Evolutionary conservation across 92 coral and sea anemone genomes (phyloP).

Genomic region (Scolanthus callimorphus): DNA sequence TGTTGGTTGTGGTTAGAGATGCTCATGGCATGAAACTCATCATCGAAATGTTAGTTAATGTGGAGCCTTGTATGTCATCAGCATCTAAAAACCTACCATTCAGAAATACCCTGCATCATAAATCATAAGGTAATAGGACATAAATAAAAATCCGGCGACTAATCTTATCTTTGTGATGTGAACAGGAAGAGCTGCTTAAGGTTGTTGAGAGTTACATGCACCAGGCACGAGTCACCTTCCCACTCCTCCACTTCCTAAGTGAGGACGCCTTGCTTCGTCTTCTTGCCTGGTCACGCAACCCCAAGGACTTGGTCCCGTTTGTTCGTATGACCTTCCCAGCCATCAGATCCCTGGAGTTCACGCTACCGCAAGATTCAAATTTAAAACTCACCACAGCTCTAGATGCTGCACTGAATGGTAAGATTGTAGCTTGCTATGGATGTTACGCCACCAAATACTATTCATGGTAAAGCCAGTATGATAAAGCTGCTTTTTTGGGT

Average conservation of each 20-base stretch:
- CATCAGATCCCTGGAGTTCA: conserved; percentile 69
- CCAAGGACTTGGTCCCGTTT: conserved; percentile 79
- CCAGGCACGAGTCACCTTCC: conserved; percentile 68
- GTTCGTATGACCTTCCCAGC: conserved; percentile 95
- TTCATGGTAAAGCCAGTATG: too few species aligned
- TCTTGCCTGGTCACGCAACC: conserved; percentile 91
- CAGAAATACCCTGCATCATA: too few species aligned
- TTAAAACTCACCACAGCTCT: conserved; percentile 58
- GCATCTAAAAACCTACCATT: too few species aligned
- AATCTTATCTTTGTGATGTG: too few species aligned
- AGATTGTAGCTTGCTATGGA: too few species aligned
- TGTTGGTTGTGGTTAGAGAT: too few species aligned
- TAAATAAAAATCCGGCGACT: too few species aligned
- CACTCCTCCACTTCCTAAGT: conserved; percentile 82
- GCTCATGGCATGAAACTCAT: too few species aligned
- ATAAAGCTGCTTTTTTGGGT: too few species aligned
- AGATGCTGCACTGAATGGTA: conserved; percentile 94
- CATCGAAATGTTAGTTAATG: neutral
- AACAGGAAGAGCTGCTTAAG: conserved; percentile 87
- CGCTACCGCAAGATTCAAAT: conserved; percentile 72
- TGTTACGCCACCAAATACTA: too few species aligned
- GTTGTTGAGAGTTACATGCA: conserved; percentile 59
- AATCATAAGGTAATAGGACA: too few species aligned
- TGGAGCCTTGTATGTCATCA: neutral
- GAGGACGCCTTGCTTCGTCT: conserved; percentile 78